phyloP scores from a whole-genome alignment of 2,113 vertebrate genomes.

The Nycticryphes semicollaris region DNA sequence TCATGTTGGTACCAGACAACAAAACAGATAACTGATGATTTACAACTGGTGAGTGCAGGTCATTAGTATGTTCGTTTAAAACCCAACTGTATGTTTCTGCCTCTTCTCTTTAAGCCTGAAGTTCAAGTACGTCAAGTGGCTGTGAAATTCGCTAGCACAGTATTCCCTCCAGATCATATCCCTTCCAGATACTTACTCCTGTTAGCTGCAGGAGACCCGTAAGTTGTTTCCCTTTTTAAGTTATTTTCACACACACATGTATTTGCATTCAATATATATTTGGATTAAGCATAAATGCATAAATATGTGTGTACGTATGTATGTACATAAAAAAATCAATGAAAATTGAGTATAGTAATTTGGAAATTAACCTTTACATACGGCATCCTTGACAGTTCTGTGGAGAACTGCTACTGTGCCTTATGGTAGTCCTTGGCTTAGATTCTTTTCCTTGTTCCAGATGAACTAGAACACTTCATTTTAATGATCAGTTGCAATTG shows the following conservation, averaged over 20 bases:
- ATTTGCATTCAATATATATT: not conserved
- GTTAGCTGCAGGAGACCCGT: constrained; percentile 96
- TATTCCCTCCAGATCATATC: constrained; percentile 94
- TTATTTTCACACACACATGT: not conserved
- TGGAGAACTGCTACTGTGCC: not conserved
- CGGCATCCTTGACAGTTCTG: not conserved
- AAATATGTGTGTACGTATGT: not conserved
- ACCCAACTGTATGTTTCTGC: not conserved
- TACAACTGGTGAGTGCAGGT: not conserved
- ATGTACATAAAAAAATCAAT: not conserved
- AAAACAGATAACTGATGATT: not conserved
- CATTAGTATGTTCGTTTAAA: not conserved
- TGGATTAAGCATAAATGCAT: not conserved
- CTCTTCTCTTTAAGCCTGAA: constrained; percentile 84
- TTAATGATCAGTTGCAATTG: not conserved
- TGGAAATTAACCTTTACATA: not conserved
- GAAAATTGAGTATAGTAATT: not conserved
- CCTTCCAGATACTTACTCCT: constrained; percentile 95
- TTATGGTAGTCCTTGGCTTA: not conserved
- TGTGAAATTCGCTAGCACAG: constrained; percentile 95
- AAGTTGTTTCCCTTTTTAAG: constrained; percentile 68
- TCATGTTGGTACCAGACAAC: not conserved
- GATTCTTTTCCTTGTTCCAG: not conserved
- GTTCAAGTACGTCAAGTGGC: constrained; percentile 97
- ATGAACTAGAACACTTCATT: not conserved